A percentile compares a stretch with the other conserved stretches of the same genome.
Evolutionary conservation across 1,140 invertebrate species (phyloP).

Genomic region (Drosophila erecta): DNA sequence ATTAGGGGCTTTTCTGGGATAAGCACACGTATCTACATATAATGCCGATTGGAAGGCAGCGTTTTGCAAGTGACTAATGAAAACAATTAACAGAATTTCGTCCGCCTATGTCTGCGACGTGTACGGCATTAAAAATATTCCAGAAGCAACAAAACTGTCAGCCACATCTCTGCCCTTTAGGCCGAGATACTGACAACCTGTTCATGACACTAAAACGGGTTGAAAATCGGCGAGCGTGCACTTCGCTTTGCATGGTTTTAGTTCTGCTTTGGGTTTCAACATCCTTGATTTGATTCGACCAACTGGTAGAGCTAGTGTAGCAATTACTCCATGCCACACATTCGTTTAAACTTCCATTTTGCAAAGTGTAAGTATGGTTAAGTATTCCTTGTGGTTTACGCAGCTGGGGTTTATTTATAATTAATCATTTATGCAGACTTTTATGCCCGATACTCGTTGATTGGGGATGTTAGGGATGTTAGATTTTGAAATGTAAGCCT

Average conservation of each 20-base stretch:
- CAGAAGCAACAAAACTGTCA: slow-evolving; percentile 24
- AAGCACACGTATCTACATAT: neutral
- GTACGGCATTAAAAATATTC: slow-evolving; percentile 48
- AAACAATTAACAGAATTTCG: slow-evolving; percentile 72
- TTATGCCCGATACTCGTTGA: too few species aligned
- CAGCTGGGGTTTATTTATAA: too few species aligned
- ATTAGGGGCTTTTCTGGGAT: neutral
- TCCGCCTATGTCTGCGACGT: slow-evolving; percentile 53
- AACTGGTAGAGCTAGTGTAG: slow-evolving; percentile 1
- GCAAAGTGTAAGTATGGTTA: too few species aligned
- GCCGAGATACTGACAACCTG: slow-evolving; percentile 23
- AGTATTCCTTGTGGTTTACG: too few species aligned
- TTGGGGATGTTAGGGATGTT: too few species aligned
- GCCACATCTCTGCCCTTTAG: slow-evolving; percentile 24
- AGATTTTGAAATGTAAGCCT: too few species aligned
- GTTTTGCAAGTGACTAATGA: slow-evolving; percentile 62
- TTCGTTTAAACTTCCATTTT: too few species aligned
- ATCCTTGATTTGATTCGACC: neutral
- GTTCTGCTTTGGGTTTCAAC: slow-evolving; percentile 27
- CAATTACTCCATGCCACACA: too few species aligned
- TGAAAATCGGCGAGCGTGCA: neutral
- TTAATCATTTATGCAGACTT: too few species aligned
- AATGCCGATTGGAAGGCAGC: slow-evolving; percentile 11
- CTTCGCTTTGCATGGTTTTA: slow-evolving; percentile 2
- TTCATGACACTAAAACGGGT: slow-evolving; percentile 5